A percentile compares a stretch with the other conserved stretches of the same genome.
phyloP scores from a whole-genome alignment of 2,888 invertebrate species.

The Stegophylla sp. region DNA sequence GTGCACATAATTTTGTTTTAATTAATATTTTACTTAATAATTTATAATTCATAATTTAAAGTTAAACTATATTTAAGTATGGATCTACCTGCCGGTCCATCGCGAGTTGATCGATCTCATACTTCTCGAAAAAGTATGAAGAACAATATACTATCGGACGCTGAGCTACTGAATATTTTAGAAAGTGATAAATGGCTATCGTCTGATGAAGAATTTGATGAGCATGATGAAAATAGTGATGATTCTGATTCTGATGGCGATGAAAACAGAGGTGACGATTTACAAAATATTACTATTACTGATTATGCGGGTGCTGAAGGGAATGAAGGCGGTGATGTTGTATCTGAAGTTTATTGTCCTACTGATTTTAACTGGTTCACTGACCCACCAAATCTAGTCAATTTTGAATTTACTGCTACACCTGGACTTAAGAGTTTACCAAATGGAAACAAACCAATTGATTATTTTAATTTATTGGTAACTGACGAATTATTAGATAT shows the following conservation, averaged over 20 bases:
- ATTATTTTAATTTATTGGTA: conserved; percentile 35
- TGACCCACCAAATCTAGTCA: conserved; percentile 18
- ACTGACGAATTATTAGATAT: conserved; percentile 25
- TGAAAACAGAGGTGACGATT: conserved; percentile 1
- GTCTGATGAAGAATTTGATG: conserved; percentile 23
- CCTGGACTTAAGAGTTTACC: conserved; percentile 23
- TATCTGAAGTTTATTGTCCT: conserved; percentile 18
- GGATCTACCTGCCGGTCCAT: conserved; percentile 19
- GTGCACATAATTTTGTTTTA: background rate
- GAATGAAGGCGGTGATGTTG: conserved; percentile 3
- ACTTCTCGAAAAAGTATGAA: conserved; percentile 2
- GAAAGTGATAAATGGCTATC: conserved; percentile 21
- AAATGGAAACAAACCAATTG: conserved; percentile 18
- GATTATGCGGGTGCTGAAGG: background rate
- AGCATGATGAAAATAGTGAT: background rate
- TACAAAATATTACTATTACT: background rate
- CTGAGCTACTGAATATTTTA: conserved; percentile 7
- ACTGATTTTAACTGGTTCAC: conserved; percentile 28
- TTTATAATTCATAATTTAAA: background rate
- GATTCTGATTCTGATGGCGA: conserved; percentile 2
- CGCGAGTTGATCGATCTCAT: conserved; percentile 17
- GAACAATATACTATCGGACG: conserved; percentile 1
- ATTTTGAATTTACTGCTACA: conserved; percentile 19
- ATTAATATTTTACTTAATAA: conserved; percentile 9
- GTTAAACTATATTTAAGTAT: background rate